Percentiles rank a stretch among this genome's conserved stretches.
phyloP scores from a whole-genome alignment of 2,797 vertebrate species.

The Chelonia mydas region DNA sequence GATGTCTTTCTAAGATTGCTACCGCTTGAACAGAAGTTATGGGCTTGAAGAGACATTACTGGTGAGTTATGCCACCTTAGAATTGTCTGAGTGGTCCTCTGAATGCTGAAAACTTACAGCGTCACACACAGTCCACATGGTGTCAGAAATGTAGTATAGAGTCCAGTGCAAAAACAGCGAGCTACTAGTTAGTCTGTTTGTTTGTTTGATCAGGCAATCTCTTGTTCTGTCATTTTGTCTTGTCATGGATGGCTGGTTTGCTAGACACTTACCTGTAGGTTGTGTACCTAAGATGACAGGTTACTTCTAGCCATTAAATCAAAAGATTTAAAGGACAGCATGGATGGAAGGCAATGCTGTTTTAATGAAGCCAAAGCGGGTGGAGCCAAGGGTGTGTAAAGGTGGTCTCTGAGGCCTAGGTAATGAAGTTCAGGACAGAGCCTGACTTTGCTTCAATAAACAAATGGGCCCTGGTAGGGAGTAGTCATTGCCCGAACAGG shows the following conservation, averaged over 20 bases:
- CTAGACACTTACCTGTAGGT: neutral
- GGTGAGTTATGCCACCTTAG: too few species aligned
- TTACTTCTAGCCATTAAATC: neutral
- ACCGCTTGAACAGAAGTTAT: neutral
- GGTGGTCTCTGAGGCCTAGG: neutral
- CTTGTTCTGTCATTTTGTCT: neutral
- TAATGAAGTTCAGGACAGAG: neutral
- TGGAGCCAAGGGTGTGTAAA: neutral
- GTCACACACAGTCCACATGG: neutral
- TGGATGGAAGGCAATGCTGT: neutral
- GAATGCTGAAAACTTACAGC: neutral
- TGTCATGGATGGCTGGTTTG: neutral
- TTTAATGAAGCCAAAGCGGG: neutral
- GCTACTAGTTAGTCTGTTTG: neutral
- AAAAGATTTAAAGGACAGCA: neutral
- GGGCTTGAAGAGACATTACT: neutral
- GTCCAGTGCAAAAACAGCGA: neutral
- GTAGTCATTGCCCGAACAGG: neutral
- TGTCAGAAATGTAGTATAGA: neutral
- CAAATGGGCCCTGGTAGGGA: neutral
- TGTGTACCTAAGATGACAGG: neutral
- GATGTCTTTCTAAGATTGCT: neutral
- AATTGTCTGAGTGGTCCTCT: too few species aligned
- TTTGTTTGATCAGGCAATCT: too few species aligned
- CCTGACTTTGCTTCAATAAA: neutral